Percentiles rank a stretch among this genome's conserved stretches.
phyloP scores from a whole-genome alignment of 2,888 invertebrate genomes.

The Mythimna pallens region DNA sequence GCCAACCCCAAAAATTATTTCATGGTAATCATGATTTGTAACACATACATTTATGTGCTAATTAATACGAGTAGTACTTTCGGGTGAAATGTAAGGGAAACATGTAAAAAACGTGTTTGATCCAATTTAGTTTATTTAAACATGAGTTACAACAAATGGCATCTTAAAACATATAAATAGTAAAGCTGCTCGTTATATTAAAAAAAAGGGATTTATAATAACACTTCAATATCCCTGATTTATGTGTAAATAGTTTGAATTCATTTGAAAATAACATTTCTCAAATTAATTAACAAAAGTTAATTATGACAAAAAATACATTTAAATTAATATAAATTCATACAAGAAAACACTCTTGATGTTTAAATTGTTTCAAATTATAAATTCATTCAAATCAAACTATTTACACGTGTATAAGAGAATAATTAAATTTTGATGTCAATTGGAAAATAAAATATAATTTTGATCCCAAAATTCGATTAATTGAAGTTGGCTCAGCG shows the following conservation, averaged over 20 bases:
- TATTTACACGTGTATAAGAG: slow-evolving; percentile 60
- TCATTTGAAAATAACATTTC: slow-evolving; percentile 27
- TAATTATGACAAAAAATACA: slow-evolving; percentile 22
- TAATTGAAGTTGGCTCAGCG: slow-evolving; percentile 52
- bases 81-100: not conserved
- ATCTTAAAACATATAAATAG: slow-evolving; percentile 90
- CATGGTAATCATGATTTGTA: too few relatives aligned
- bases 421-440: slow-evolving; percentile 74
- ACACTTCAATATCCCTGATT: slow-evolving; percentile 63
- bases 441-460: slow-evolving; percentile 69
- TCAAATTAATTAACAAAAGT: slow-evolving; percentile 5
- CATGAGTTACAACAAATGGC: slow-evolving; percentile 91
- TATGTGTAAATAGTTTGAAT: slow-evolving; percentile 61
- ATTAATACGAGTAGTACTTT: too few relatives aligned
- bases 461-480: slow-evolving; percentile 86
- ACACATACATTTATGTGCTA: too few relatives aligned
- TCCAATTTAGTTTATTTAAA: slow-evolving; percentile 89
- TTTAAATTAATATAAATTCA: slow-evolving; percentile 10
- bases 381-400: slow-evolving; percentile 50
- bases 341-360: slow-evolving; percentile 12
- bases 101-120: slow-evolving; percentile 69
- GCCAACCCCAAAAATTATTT: too few relatives aligned
- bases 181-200: slow-evolving; percentile 87
- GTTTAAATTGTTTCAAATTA: slow-evolving; percentile 8
- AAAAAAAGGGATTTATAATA: slow-evolving; percentile 70